These are phyloP conservation scores for Rallus limicola DNA, from an alignment of 2,113 vertebrate species.

Conservation along the genomic window DNA sequence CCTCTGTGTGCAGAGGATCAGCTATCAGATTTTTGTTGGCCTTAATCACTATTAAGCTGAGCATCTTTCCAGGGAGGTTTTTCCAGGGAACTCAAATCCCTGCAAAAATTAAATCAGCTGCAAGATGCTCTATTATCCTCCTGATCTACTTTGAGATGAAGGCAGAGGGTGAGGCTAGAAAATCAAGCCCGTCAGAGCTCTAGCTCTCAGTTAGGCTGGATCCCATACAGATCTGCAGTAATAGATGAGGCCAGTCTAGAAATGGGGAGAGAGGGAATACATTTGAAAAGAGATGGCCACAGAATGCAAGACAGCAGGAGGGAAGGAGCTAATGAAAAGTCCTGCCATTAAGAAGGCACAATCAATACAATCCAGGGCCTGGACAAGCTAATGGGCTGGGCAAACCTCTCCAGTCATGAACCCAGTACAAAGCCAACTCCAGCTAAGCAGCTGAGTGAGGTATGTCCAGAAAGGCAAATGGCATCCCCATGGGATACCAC, in stretches of 20 bases:
- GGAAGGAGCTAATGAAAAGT: background rate
- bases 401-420: background rate
- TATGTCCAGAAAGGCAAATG: background rate
- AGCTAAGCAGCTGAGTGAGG: background rate
- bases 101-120: conserved; percentile 25
- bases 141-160: background rate
- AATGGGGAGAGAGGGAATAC: background rate
- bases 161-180: background rate
- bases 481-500: background rate
- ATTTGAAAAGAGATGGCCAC: background rate
- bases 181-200: background rate
- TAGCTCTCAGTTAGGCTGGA: background rate
- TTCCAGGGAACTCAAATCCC: conserved; percentile 37
- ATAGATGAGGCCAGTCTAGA: background rate
- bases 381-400: background rate
- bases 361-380: background rate
- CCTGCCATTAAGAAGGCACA: background rate
- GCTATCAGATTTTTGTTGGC: conserved; percentile 39
- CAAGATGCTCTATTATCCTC: background rate
- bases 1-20: conserved; percentile 19
- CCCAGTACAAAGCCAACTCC: background rate
- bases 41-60: conserved; percentile 58
- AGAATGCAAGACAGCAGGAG: background rate
- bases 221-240: background rate
- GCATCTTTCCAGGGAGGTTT: background rate